Evolutionary conservation across 2,797 vertebrate genomes (phyloP).

Genomic region (Xenentodon cancila): DNA sequence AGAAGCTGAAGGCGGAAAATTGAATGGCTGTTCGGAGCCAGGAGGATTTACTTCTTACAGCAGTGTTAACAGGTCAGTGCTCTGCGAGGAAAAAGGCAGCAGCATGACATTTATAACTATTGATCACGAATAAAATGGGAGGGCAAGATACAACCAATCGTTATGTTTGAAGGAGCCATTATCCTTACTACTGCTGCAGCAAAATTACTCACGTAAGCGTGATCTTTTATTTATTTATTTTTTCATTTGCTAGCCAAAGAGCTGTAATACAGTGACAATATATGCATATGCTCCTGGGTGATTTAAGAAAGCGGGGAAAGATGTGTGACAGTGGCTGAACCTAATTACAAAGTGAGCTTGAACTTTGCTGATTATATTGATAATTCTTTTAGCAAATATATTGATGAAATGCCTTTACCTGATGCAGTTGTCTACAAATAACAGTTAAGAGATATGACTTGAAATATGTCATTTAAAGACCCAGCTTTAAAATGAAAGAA

Average conservation of each 20-base stretch:
- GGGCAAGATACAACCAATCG: conserved; percentile 47
- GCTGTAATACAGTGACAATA: conserved; percentile 1
- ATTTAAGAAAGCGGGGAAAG: too few species aligned
- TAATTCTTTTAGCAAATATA: too few species aligned
- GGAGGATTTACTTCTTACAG: conserved; percentile 65
- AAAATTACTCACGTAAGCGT: conserved; percentile 36
- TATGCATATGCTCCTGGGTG: too few species aligned
- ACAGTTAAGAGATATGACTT: too few species aligned
- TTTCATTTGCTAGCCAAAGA: conserved; percentile 23
- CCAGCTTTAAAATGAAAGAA: too few species aligned
- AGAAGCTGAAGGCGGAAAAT: conserved; percentile 65
- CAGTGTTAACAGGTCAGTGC: conserved; percentile 48
- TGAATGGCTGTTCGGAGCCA: conserved; percentile 51
- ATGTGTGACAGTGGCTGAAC: too few species aligned
- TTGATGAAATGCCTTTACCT: too few species aligned
- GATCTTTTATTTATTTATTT: background rate
- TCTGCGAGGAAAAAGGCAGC: conserved; percentile 54
- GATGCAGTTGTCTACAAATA: too few species aligned
- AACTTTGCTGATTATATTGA: too few species aligned
- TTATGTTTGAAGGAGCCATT: conserved; percentile 53
- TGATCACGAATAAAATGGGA: conserved; percentile 71
- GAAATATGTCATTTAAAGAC: too few species aligned
- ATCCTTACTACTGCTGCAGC: conserved; percentile 36
- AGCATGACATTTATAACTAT: conserved; percentile 75
- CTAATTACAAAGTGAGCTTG: too few species aligned